Evolutionary conservation across 1,140 invertebrate species (phyloP).

Genomic region (Vanessa atalanta): DNA sequence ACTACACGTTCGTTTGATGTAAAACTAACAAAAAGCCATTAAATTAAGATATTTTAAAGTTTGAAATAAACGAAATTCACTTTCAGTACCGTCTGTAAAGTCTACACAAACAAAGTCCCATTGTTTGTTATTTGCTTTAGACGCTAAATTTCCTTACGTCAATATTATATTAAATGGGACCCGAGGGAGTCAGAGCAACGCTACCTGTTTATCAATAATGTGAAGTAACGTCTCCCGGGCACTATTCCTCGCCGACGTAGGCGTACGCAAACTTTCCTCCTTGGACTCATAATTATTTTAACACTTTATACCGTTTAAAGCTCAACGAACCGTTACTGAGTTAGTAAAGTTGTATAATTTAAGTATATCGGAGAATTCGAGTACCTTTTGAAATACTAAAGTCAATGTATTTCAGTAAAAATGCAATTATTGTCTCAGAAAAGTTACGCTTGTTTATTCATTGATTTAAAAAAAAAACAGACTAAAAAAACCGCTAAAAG

Average conservation of each 20-base stretch:
- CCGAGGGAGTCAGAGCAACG: conserved; percentile 14
- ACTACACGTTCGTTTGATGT: no score
- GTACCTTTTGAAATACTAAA: no score
- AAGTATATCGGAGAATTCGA: not conserved
- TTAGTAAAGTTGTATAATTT: not conserved
- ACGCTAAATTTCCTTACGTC: conserved; percentile 28
- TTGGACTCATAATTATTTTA: conserved; percentile 49
- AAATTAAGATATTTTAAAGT: no score
- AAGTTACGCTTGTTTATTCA: no score
- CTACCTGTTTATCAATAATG: conserved; percentile 25
- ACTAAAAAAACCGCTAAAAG: no score
- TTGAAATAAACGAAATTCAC: no score
- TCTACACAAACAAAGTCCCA: not conserved
- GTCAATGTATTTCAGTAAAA: no score
- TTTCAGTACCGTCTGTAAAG: not conserved
- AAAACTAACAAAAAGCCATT: no score
- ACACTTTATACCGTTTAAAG: conserved; percentile 39
- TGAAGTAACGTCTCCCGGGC: conserved; percentile 18
- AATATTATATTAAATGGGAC: conserved; percentile 29
- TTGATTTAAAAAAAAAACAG: no score
- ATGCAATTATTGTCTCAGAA: no score
- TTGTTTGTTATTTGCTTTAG: conserved; percentile 20
- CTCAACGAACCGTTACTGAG: conserved; percentile 32
- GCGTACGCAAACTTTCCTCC: conserved; percentile 6
- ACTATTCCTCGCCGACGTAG: conserved; percentile 1